Percentiles rank a stretch among this genome's conserved stretches.
phyloP scores from a whole-genome alignment of 2,888 invertebrate genomes.

The Agonopterix subpropinquella region DNA sequence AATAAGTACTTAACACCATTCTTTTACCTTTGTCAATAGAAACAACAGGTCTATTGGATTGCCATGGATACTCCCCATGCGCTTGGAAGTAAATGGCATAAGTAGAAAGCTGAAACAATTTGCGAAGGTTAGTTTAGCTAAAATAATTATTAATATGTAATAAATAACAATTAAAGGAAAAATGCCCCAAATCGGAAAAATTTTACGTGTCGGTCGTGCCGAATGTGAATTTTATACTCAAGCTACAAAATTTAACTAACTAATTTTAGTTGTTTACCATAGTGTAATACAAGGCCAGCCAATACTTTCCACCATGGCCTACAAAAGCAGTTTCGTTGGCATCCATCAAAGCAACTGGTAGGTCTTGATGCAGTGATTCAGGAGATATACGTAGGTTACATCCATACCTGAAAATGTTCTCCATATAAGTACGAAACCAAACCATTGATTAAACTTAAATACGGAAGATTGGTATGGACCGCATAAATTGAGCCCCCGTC shows the following conservation, averaged over 20 bases:
- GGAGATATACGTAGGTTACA: conserved; percentile 62
- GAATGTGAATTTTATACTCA: neutral
- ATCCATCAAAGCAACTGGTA: conserved; percentile 47
- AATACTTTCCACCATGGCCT: conserved; percentile 65
- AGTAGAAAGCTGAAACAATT: conserved; percentile 51
- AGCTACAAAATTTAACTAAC: neutral
- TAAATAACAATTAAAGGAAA: too few relatives aligned
- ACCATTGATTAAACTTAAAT: too few relatives aligned
- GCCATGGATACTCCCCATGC: conserved; percentile 68
- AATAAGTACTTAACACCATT: conserved; percentile 67
- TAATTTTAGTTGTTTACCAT: conserved; percentile 37
- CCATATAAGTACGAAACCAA: too few relatives aligned
- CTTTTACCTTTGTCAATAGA: conserved; percentile 54
- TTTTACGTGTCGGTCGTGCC: too few relatives aligned
- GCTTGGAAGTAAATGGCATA: conserved; percentile 69
- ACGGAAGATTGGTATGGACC: too few relatives aligned
- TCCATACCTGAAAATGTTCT: conserved; percentile 47
- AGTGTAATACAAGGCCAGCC: conserved; percentile 63
- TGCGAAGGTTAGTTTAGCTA: too few relatives aligned
- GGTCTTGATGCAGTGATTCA: conserved; percentile 45
- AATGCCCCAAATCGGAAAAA: too few relatives aligned
- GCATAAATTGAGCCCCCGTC: too few relatives aligned
- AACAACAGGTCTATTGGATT: conserved; percentile 55
- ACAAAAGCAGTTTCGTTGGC: conserved; percentile 66
- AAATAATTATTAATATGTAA: too few relatives aligned